Percentiles rank a stretch among this genome's conserved stretches.
Evolutionary conservation across 2,797 vertebrate species (phyloP).

Genomic region (Anabas testudineus): DNA sequence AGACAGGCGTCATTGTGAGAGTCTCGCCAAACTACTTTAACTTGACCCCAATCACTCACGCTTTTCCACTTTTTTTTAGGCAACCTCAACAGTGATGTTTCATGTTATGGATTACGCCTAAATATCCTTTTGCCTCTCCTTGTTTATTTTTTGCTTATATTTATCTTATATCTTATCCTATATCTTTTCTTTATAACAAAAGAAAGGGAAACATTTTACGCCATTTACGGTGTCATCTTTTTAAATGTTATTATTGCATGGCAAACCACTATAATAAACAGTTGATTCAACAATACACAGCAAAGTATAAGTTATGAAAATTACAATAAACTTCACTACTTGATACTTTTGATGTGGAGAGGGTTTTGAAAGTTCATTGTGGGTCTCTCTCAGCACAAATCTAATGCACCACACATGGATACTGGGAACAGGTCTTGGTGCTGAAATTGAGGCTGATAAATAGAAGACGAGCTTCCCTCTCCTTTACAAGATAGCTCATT

Average conservation of each 20-base stretch:
- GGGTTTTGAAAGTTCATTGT: not conserved
- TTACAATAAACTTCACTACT: no score
- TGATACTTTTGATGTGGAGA: not conserved
- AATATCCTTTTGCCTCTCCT: not conserved
- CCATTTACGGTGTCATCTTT: no score
- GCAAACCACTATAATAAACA: no score
- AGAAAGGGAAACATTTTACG: no score
- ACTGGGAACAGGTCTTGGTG: conserved; percentile 23
- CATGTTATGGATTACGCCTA: conserved; percentile 12
- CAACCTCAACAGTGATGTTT: not conserved
- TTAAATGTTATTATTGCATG: no score
- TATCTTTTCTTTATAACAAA: no score
- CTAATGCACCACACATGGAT: conserved; percentile 5
- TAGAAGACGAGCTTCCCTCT: conserved; percentile 15
- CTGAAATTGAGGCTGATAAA: conserved; percentile 31
- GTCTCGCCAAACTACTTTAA: conserved; percentile 12
- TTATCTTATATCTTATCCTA: not conserved
- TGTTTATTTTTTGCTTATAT: not conserved
- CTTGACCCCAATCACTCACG: conserved; percentile 29
- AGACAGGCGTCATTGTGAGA: conserved; percentile 37
- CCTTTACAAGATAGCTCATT: conserved; percentile 16
- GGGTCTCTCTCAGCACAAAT: not conserved
- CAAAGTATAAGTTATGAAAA: no score
- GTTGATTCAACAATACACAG: no score
- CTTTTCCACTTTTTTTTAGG: conserved; percentile 2